phyloP scores from a whole-genome alignment of 2,113 vertebrate genomes.

The Microcebus griseorufus region DNA sequence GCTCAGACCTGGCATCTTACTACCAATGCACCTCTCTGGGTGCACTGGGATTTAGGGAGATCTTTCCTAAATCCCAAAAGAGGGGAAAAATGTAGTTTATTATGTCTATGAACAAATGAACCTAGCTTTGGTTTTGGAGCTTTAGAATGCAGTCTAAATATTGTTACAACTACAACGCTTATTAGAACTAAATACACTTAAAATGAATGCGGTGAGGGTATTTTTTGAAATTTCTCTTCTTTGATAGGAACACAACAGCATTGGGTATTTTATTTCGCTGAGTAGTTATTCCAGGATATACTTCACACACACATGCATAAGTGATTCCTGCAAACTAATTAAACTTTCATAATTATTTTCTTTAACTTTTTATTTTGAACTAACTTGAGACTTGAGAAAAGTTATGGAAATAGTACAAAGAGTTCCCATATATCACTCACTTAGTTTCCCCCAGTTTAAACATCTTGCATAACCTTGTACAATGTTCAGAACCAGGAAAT shows the following conservation, averaged over 20 bases:
- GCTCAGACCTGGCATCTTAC: not conserved
- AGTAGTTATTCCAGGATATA: not conserved
- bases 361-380: not conserved
- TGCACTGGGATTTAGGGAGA: not conserved
- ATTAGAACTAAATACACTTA: not conserved
- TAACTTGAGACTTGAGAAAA: conserved; percentile 1
- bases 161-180: not conserved
- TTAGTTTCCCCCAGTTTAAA: not conserved
- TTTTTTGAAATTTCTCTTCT: not conserved
- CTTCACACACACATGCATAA: not conserved
- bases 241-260: not conserved
- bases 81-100: not conserved
- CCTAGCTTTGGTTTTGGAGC: not conserved
- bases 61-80: not conserved
- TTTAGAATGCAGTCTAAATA: not conserved
- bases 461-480: not conserved
- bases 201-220: not conserved
- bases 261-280: not conserved
- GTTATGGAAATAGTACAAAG: not conserved
- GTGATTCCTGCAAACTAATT: not conserved
- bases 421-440: not conserved
- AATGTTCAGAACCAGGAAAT: not conserved
- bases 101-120: not conserved
- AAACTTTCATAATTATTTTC: not conserved
- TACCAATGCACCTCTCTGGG: not conserved